These are phyloP conservation scores for Acleris holmiana DNA, from an alignment of 2,888 invertebrate genomes.

Conservation along the genomic window DNA sequence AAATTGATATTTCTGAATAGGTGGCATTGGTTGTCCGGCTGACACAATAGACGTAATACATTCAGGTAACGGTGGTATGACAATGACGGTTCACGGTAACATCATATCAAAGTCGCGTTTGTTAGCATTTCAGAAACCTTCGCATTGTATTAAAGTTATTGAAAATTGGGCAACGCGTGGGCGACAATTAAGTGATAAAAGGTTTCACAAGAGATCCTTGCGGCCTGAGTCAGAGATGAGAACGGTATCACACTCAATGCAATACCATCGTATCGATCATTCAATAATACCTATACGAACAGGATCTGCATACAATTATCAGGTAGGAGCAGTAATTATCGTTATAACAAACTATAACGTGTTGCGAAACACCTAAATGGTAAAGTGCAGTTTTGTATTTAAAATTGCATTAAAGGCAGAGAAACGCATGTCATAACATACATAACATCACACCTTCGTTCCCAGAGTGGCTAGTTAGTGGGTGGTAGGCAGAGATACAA, in stretches of 20 bases:
- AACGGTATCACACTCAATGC: neutral
- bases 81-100: slow-evolving; percentile 44
- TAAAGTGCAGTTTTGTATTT: too few species aligned
- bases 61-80: slow-evolving; percentile 38
- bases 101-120: slow-evolving; percentile 59
- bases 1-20: slow-evolving; percentile 38
- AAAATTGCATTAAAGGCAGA: too few species aligned
- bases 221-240: slow-evolving; percentile 20
- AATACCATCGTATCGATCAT: neutral
- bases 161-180: slow-evolving; percentile 25
- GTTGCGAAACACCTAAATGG: too few species aligned
- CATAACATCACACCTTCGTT: too few species aligned
- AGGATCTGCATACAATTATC: neutral
- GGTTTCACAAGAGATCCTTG: slow-evolving; percentile 28
- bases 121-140: slow-evolving; percentile 55
- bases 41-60: slow-evolving; percentile 42
- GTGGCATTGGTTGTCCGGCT: slow-evolving; percentile 47
- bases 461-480: too few species aligned
- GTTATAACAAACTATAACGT: too few species aligned
- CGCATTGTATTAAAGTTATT: slow-evolving; percentile 42
- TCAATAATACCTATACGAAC: neutral
- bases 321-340: neutral
- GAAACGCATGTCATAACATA: too few species aligned
- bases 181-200: slow-evolving; percentile 1
- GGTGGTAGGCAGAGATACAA: too few species aligned